Evolutionary conservation across 2,888 invertebrate species (phyloP).

Genomic region (Nyleta sp.): DNA sequence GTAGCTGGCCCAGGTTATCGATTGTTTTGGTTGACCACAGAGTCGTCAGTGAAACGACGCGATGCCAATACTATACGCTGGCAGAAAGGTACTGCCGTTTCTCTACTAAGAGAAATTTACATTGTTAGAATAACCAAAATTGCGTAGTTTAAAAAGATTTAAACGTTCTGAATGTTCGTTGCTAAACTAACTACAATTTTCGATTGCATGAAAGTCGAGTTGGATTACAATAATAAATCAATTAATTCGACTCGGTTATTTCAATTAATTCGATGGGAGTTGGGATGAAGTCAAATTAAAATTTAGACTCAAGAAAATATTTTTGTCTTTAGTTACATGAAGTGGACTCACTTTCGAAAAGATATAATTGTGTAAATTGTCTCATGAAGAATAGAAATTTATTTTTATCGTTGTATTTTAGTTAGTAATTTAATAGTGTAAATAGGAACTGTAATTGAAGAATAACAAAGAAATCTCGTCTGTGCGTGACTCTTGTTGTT

Average conservation of each 20-base stretch:
- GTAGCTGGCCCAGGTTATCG: conserved; percentile 44
- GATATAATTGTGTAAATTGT: too few species aligned
- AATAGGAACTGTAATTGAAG: background rate
- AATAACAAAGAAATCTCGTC: background rate
- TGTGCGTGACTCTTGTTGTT: background rate
- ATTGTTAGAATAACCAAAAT: conserved; percentile 34
- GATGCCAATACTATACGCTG: conserved; percentile 42
- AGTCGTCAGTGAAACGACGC: conserved; percentile 53
- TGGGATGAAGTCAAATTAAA: too few species aligned
- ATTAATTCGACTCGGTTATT: background rate
- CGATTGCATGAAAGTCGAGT: background rate
- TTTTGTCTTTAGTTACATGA: too few species aligned
- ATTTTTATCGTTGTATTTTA: too few species aligned
- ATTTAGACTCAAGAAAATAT: too few species aligned
- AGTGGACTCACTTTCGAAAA: too few species aligned
- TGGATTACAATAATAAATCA: too few species aligned
- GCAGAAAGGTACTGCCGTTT: conserved; percentile 31
- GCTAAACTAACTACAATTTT: background rate
- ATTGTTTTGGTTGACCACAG: conserved; percentile 61
- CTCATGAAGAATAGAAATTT: too few species aligned
- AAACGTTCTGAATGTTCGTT: conserved; percentile 19
- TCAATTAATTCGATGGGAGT: too few species aligned
- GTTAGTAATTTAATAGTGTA: background rate
- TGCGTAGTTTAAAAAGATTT: conserved; percentile 31
- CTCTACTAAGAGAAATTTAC: conserved; percentile 39